Evolutionary conservation across 2,797 vertebrate species (phyloP).

Genomic region (Sternotherus odoratus): DNA sequence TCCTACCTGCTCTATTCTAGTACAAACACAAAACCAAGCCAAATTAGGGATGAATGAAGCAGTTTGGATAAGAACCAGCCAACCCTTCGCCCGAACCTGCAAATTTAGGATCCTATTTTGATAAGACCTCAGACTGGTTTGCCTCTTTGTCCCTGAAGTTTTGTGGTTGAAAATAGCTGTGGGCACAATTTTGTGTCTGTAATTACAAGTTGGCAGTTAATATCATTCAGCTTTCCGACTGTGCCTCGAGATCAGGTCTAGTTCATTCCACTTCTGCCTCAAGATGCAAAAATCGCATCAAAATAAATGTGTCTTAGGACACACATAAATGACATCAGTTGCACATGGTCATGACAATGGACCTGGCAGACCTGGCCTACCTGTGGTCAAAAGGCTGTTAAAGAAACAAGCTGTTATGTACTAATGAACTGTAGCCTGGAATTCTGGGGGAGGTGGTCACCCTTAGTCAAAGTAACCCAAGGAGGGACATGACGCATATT

Average conservation of each 20-base stretch:
- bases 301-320: conserved; percentile 17
- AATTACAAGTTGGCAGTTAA: background rate
- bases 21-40: background rate
- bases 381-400: conserved; percentile 16
- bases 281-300: conserved; percentile 24
- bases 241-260: background rate
- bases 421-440: conserved; percentile 73
- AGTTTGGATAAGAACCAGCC: background rate
- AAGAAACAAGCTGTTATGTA: conserved; percentile 47
- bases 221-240: background rate
- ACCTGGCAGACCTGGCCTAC: background rate
- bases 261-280: conserved; percentile 1
- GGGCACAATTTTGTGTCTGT: background rate
- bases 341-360: background rate
- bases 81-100: background rate
- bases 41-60: background rate
- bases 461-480: conserved; percentile 68
- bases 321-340: conserved; percentile 38
- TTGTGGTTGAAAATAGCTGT: background rate
- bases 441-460: conserved; percentile 59
- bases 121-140: background rate
- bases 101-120: background rate
- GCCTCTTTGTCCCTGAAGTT: background rate
- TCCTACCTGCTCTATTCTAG: background rate
- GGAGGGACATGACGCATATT: conserved; percentile 66